Percentiles rank a stretch among this genome's conserved stretches.
These are phyloP conservation scores for Sapayoa aenigma DNA, from an alignment of 2,113 vertebrate genomes.

Conservation along the genomic window DNA sequence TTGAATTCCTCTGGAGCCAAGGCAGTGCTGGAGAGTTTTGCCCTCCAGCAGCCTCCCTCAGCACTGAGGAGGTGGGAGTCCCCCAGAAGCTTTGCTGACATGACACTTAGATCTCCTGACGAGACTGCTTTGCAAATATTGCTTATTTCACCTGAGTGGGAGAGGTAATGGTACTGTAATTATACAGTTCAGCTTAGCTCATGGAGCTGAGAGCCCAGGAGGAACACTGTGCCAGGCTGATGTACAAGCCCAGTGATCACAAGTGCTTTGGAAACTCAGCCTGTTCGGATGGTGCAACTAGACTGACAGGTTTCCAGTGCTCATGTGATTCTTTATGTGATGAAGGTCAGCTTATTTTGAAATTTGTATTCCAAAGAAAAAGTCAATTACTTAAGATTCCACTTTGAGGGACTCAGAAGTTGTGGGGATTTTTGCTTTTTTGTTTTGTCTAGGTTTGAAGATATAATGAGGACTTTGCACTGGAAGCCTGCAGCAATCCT, in stretches of 20 bases:
- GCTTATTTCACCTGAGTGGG: neutral
- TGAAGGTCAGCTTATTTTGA: neutral
- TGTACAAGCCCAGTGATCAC: neutral
- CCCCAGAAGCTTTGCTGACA: neutral
- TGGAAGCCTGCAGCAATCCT: slow-evolving; percentile 55
- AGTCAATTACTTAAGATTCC: neutral
- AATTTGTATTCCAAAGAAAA: neutral
- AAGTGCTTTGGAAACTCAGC: neutral
- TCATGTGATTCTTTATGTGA: neutral
- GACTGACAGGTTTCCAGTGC: neutral
- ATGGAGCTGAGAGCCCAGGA: neutral
- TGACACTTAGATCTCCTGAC: neutral
- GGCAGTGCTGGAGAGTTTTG: neutral
- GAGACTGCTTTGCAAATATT: neutral
- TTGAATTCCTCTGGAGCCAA: neutral
- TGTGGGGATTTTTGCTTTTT: neutral
- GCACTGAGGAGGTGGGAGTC: neutral
- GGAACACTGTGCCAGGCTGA: neutral
- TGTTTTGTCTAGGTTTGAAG: slow-evolving; percentile 51
- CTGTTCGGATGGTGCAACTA: neutral
- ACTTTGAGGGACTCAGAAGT: slow-evolving; percentile 7
- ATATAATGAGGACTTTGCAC: slow-evolving; percentile 65
- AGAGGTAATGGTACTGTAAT: neutral
- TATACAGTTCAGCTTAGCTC: neutral
- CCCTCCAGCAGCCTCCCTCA: neutral